phyloP scores from a whole-genome alignment of 2,797 vertebrate genomes.

The Cyclopterus lumpus region DNA sequence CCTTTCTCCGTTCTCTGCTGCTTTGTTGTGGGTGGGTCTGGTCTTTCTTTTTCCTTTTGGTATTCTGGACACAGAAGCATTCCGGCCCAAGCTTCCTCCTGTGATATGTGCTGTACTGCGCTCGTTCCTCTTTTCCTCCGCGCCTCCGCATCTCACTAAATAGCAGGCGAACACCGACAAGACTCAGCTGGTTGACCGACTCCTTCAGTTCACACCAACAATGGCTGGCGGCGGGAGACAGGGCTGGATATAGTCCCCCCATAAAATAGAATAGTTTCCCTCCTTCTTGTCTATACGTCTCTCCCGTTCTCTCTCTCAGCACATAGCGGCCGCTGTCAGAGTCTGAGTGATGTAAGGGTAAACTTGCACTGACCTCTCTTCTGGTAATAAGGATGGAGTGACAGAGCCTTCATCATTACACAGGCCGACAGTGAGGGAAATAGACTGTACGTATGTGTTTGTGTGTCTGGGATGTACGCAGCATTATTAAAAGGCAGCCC shows the following conservation, averaged over 20 bases:
- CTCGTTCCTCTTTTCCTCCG: conserved; percentile 42
- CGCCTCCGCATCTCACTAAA: conserved; percentile 56
- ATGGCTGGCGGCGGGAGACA: conserved; percentile 50
- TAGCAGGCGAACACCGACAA: conserved; percentile 66
- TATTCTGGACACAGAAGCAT: conserved; percentile 59
- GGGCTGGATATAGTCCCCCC: conserved; percentile 38
- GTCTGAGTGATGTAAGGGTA: conserved; percentile 74
- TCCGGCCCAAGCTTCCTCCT: conserved; percentile 43
- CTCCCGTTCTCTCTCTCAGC: conserved; percentile 61
- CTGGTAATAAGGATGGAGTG: conserved; percentile 75
- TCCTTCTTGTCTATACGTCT: background rate
- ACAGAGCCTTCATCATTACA: conserved; percentile 72
- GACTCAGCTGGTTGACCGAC: conserved; percentile 65
- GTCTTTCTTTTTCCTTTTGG: conserved; percentile 17
- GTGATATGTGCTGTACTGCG: conserved; percentile 49
- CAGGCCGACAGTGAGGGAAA: conserved; percentile 57
- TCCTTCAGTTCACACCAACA: conserved; percentile 54
- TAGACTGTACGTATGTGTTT: conserved; percentile 16
- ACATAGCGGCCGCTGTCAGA: conserved; percentile 58
- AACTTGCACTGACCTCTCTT: conserved; percentile 73
- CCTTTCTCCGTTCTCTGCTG: conserved; percentile 23
- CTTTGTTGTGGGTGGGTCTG: conserved; percentile 30
- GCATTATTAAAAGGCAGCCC: conserved; percentile 7
- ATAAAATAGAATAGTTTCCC: conserved; percentile 63
- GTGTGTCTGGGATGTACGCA: background rate